Percentiles rank a stretch among this genome's conserved stretches.
Conservation (phyloP, 1,140 invertebrate genomes). For the Whitmania pigra region DNA sequence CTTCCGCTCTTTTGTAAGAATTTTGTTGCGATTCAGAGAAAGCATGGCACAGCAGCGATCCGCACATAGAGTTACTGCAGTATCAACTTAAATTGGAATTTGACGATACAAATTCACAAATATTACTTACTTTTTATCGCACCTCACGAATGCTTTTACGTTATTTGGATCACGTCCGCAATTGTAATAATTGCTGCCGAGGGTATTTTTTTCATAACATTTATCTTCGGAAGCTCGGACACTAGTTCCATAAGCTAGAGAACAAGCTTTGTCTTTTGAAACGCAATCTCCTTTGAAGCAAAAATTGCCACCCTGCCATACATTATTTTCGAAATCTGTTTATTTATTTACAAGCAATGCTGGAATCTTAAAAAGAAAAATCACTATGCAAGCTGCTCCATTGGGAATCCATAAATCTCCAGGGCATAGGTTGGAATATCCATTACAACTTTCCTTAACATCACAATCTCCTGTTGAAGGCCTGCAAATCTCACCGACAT, state of each 20-base stretch:
- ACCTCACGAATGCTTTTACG: neutral
- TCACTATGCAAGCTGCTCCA: neutral
- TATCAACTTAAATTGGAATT: neutral
- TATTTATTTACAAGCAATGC: neutral
- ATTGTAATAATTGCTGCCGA: neutral
- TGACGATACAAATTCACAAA: neutral
- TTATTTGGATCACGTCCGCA: neutral
- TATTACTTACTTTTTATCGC: neutral
- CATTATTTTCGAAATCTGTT: neutral
- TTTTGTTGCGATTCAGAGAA: too few species aligned
- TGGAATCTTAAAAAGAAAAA: neutral
- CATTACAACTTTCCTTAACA: neutral
- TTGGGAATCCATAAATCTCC: neutral
- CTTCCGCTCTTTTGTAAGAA: neutral
- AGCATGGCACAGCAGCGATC: neutral
- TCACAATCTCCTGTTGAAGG: neutral
- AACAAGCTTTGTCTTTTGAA: neutral
- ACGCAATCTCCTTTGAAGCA: conserved; percentile 1
- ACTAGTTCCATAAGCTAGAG: neutral
- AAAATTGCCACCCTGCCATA: neutral
- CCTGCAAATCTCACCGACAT: neutral
- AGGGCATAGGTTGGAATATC: neutral
- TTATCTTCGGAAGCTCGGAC: neutral
- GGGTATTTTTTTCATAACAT: neutral
- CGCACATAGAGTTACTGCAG: neutral